Conservation (phyloP, 2,113 vertebrate species). For the Chroicocephalus ridibundus region DNA sequence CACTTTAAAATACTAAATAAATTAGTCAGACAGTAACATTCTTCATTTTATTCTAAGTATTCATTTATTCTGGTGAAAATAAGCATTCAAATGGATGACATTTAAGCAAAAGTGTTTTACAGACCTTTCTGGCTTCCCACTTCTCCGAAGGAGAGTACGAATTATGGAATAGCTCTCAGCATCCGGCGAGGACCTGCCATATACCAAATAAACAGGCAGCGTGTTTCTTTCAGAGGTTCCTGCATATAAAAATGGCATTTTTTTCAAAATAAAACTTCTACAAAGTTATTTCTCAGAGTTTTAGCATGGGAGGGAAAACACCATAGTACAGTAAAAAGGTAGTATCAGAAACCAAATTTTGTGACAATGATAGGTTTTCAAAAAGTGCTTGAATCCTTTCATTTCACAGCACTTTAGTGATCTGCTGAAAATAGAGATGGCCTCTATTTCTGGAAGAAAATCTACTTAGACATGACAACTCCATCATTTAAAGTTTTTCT, state of each 20-base stretch:
- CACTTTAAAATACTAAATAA: not conserved
- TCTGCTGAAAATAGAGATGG: not conserved
- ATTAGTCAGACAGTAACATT: not conserved
- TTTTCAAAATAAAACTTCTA: not conserved
- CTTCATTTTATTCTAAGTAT: not conserved
- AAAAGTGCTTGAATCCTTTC: not conserved
- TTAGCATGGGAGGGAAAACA: not conserved
- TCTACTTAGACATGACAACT: not conserved
- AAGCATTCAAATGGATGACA: not conserved
- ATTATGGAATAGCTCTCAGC: not conserved
- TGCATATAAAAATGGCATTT: not conserved
- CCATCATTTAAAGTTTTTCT: not conserved
- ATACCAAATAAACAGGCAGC: not conserved
- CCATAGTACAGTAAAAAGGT: not conserved
- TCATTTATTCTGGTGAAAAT: not conserved
- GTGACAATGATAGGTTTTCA: not conserved
- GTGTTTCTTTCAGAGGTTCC: not conserved
- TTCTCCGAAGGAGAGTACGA: not conserved
- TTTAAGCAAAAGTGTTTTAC: not conserved
- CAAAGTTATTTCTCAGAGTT: not conserved
- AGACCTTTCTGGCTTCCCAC: not conserved
- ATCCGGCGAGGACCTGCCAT: rapidly evolving
- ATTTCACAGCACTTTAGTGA: not conserved
- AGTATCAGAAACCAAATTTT: not conserved
- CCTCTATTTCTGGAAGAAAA: not conserved